Evolutionary conservation across 2,888 invertebrate species (phyloP).

Genomic region (Halocaridina rubra): DNA sequence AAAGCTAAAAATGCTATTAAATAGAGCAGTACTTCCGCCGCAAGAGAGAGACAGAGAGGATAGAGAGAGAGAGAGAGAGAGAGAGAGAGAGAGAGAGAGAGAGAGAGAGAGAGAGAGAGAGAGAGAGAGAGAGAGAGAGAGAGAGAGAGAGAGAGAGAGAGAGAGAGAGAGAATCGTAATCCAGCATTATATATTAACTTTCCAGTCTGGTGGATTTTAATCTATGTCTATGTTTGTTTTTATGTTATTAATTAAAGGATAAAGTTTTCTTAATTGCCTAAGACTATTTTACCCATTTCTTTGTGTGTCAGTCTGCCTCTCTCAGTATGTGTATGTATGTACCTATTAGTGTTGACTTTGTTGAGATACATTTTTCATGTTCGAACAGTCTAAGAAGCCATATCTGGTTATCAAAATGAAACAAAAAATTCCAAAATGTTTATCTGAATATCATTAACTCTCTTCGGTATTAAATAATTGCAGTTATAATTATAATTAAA

Average conservation of each 20-base stretch:
- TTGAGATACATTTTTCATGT: too few species aligned
- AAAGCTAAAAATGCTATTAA: too few species aligned
- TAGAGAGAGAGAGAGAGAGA: background rate
- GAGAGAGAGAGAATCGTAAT: background rate
- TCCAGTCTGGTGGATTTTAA: background rate
- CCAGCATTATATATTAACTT: background rate
- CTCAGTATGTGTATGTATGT: too few species aligned
- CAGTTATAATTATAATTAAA: too few species aligned
- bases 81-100: background rate
- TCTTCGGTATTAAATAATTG: too few species aligned
- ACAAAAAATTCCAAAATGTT: too few species aligned
- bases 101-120: background rate
- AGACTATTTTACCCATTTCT: background rate
- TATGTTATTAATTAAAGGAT: background rate
- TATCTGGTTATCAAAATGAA: too few species aligned
- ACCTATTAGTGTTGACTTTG: too few species aligned
- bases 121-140: slow-evolving; percentile 9
- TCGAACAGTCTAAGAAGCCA: too few species aligned
- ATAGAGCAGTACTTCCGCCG: too few species aligned
- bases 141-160: slow-evolving; percentile 4
- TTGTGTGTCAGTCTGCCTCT: too few species aligned
- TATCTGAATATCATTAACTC: too few species aligned
- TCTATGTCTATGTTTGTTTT: background rate
- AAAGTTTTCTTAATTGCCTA: background rate
- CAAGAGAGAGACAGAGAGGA: background rate